Percentiles rank a stretch among this genome's conserved stretches.
Evolutionary conservation across 2,113 vertebrate genomes (phyloP).

Genomic region (Oryzias woworae): DNA sequence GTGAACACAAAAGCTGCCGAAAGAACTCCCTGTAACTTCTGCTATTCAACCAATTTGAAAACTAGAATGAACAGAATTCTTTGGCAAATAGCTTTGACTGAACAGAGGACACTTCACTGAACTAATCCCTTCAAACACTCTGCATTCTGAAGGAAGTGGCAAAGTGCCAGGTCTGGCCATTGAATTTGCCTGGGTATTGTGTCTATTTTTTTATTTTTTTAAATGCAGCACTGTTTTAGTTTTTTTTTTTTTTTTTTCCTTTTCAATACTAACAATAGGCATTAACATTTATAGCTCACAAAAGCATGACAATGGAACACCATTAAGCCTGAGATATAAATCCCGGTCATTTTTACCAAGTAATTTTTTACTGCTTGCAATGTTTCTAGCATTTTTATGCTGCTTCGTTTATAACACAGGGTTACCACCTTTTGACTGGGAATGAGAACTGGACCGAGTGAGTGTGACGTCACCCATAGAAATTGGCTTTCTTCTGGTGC

Average conservation of each 20-base stretch:
- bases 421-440: no score
- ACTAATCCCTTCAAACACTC: conserved; percentile 67
- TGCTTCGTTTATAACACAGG: no score
- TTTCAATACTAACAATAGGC: conserved; percentile 23
- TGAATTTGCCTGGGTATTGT: conserved; percentile 51
- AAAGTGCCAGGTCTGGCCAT: conserved; percentile 53
- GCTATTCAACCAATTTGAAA: conserved; percentile 64
- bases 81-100: conserved; percentile 65
- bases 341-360: no score
- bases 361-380: no score
- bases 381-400: no score
- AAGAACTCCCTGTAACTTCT: conserved; percentile 55
- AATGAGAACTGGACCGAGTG: no score
- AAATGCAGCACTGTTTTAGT: no score
- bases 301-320: no score
- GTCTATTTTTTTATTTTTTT: conserved; percentile 53
- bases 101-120: conserved; percentile 65
- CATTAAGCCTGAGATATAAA: no score
- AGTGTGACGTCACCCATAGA: no score
- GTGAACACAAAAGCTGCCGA: conserved; percentile 49
- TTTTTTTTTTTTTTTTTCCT: conserved; percentile 55
- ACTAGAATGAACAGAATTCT: conserved; percentile 64
- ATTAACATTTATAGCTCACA: conserved; percentile 1
- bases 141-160: conserved; percentile 56
- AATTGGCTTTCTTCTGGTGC: no score